A percentile compares a stretch with the other conserved stretches of the same genome.
Evolutionary conservation across 2,113 vertebrate species (phyloP).

Genomic region (Psittacus erithacus): DNA sequence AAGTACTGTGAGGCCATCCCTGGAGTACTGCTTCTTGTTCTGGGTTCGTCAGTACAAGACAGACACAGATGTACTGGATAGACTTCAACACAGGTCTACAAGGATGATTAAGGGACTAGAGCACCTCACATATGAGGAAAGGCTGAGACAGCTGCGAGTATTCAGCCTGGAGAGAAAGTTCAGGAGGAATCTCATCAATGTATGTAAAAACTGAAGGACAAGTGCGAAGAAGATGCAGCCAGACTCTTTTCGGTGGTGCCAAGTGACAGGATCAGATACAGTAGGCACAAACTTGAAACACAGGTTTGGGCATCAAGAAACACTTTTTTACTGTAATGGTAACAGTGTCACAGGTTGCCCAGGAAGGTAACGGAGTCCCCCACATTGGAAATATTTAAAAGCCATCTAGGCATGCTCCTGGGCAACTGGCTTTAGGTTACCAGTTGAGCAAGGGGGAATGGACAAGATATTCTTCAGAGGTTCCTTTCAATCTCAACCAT

Average conservation of each 20-base stretch:
- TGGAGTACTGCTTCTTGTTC: background rate
- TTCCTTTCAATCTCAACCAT: background rate
- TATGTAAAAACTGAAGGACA: background rate
- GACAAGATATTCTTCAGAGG: background rate
- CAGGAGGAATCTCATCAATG: background rate
- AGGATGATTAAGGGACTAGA: background rate
- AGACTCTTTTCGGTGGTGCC: background rate
- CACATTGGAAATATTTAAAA: background rate
- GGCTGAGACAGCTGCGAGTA: background rate
- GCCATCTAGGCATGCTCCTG: background rate
- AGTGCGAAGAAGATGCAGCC: background rate
- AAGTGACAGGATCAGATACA: background rate
- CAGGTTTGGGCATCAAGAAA: background rate
- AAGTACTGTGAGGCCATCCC: background rate
- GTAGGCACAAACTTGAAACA: background rate
- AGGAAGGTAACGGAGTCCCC: background rate
- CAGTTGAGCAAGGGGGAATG: background rate
- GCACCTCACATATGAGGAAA: background rate
- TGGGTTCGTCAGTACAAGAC: background rate
- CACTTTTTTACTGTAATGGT: background rate
- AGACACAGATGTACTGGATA: background rate
- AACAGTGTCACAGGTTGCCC: background rate
- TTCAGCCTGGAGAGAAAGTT: background rate
- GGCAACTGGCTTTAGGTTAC: background rate
- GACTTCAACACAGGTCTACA: background rate